Percentiles rank a stretch among this genome's conserved stretches.
phyloP scores from a whole-genome alignment of 2,113 vertebrate species.

The Zingel zingel region DNA sequence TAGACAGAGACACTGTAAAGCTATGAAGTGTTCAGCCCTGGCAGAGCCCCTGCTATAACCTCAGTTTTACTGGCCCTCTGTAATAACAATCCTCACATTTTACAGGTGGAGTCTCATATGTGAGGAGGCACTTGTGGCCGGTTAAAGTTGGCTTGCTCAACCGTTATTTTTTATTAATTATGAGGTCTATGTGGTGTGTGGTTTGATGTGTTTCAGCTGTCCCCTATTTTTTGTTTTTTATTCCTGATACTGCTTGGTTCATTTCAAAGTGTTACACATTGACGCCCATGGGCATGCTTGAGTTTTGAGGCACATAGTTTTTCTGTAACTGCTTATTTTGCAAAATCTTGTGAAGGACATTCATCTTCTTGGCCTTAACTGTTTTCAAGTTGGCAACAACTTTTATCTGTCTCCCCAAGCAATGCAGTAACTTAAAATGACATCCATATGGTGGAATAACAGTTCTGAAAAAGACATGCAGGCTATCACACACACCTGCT shows the following conservation, averaged over 20 bases:
- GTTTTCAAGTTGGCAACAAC: background rate
- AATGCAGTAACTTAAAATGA: background rate
- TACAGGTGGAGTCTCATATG: slow-evolving; percentile 3
- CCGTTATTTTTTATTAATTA: background rate
- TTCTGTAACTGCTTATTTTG: background rate
- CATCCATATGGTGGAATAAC: background rate
- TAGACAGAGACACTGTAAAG: slow-evolving; percentile 13
- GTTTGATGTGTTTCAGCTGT: background rate
- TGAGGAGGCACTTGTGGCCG: background rate
- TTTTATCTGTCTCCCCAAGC: background rate
- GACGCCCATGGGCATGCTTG: background rate
- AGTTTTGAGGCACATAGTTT: background rate
- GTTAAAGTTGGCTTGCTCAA: slow-evolving; percentile 22
- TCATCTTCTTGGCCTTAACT: slow-evolving; percentile 4
- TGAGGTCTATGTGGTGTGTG: background rate
- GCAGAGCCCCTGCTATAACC: background rate
- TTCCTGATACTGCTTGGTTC: background rate
- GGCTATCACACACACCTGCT: slow-evolving; percentile 84
- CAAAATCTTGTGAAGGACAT: background rate
- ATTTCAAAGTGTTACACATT: background rate
- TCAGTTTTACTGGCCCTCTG: slow-evolving; percentile 6
- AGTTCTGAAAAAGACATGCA: background rate
- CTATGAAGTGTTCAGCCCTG: background rate
- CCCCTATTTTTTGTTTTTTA: background rate
- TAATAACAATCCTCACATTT: slow-evolving; percentile 7